A percentile compares a stretch with the other conserved stretches of the same genome.
Conservation (phyloP, 2,888 invertebrate genomes). For the Drosophila picticornis region DNA sequence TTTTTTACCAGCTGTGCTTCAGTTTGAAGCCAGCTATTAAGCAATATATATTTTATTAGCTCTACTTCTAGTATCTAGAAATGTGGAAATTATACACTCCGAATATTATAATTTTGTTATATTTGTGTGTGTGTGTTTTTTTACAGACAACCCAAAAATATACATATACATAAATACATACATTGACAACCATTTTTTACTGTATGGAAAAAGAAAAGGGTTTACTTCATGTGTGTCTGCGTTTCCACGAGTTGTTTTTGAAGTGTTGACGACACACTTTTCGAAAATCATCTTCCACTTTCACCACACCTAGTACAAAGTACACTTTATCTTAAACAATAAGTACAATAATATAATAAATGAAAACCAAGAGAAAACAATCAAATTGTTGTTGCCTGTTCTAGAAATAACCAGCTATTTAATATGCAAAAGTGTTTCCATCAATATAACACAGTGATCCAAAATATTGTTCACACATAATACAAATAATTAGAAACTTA, state of each 20-base stretch:
- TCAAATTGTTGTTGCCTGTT: neutral
- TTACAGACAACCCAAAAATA: constrained; percentile 9
- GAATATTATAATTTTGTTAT: constrained; percentile 15
- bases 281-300: neutral
- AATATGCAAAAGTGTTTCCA: neutral
- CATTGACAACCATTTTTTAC: constrained; percentile 17
- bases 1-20: constrained; percentile 43
- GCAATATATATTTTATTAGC: constrained; percentile 18
- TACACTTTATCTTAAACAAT: neutral
- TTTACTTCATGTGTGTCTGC: neutral
- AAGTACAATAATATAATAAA: neutral
- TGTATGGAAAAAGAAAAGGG: neutral
- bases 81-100: constrained; percentile 35
- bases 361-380: neutral
- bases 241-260: neutral
- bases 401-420: neutral
- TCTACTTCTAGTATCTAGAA: constrained; percentile 64
- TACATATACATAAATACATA: constrained; percentile 23
- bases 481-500: neutral
- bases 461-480: neutral
- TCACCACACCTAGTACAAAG: constrained; percentile 16
- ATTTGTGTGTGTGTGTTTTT: constrained; percentile 4
- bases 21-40: constrained; percentile 23
- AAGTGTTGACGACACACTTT: too few species aligned
- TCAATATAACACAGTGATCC: constrained; percentile 8